phyloP scores from a whole-genome alignment of 2,888 invertebrate genomes.

The Rhamphomyia laevipes region DNA sequence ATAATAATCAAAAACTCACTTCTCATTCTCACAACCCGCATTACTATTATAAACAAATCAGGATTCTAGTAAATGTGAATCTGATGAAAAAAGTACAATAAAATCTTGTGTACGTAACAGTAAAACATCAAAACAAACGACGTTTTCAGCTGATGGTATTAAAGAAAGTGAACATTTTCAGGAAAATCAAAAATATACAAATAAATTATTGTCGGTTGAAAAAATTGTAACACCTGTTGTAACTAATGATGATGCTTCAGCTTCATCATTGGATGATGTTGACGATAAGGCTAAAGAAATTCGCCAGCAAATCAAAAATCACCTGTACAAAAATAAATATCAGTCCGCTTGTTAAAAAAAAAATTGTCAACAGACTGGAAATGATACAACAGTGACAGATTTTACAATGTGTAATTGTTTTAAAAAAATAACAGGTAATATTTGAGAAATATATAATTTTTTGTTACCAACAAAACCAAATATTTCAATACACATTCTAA shows the following conservation, averaged over 20 bases:
- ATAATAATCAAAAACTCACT: slow-evolving; percentile 31
- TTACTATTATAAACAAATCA: background rate
- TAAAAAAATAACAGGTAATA: no score
- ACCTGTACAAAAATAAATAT: background rate
- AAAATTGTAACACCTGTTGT: background rate
- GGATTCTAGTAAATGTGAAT: slow-evolving; percentile 5
- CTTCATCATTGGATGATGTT: slow-evolving; percentile 17
- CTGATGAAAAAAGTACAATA: slow-evolving; percentile 8
- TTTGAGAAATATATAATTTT: no score
- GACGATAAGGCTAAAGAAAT: slow-evolving; percentile 24
- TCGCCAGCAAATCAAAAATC: background rate
- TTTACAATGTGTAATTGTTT: no score
- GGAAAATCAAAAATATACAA: background rate
- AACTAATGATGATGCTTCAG: background rate
- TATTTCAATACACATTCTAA: no score
- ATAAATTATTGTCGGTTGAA: background rate
- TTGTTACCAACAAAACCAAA: no score
- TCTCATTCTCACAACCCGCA: slow-evolving; percentile 22
- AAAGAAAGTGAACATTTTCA: background rate
- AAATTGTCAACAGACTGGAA: background rate
- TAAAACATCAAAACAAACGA: no score
- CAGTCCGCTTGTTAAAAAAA: no score
- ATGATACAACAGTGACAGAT: slow-evolving; percentile 25
- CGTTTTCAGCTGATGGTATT: no score
- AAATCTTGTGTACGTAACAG: slow-evolving; percentile 12